Evolutionary conservation across 2,797 vertebrate species (phyloP).

Genomic region (Ctenopoma multispine): DNA sequence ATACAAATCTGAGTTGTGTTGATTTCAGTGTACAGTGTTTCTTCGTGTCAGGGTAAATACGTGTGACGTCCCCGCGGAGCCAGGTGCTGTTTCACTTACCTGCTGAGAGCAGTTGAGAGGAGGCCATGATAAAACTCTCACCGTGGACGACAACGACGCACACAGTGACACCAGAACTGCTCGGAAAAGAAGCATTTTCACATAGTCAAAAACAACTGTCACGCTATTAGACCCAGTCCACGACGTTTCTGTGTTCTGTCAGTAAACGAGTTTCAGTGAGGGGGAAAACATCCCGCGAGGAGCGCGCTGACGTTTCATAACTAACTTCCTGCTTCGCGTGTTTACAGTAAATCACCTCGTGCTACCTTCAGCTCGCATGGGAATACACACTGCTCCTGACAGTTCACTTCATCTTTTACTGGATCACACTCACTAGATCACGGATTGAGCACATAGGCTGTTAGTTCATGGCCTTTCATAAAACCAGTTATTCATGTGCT

Average conservation of each 20-base stretch:
- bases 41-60: no score
- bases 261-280: no score
- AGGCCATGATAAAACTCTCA: conserved; percentile 40
- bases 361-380: conserved; percentile 11
- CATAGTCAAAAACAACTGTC: no score
- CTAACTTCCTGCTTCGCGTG: conserved; percentile 45
- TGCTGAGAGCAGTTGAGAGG: conserved; percentile 60
- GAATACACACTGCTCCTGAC: neutral
- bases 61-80: neutral
- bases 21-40: no score
- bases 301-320: neutral
- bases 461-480: no score
- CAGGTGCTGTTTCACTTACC: conserved; percentile 52
- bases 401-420: neutral
- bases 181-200: conserved; percentile 3
- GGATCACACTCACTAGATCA: neutral
- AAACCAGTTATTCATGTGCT: neutral
- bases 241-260: fast-evolving
- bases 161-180: neutral
- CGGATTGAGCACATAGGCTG: neutral
- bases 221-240: fast-evolving
- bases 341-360: conserved; percentile 22
- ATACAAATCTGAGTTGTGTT: no score
- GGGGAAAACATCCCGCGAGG: no score
- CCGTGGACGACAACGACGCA: conserved; percentile 11